Percentiles rank a stretch among this genome's conserved stretches.
Evolutionary conservation across 2,113 vertebrate genomes (phyloP).

Genomic region (Colistium nudipinnis): DNA sequence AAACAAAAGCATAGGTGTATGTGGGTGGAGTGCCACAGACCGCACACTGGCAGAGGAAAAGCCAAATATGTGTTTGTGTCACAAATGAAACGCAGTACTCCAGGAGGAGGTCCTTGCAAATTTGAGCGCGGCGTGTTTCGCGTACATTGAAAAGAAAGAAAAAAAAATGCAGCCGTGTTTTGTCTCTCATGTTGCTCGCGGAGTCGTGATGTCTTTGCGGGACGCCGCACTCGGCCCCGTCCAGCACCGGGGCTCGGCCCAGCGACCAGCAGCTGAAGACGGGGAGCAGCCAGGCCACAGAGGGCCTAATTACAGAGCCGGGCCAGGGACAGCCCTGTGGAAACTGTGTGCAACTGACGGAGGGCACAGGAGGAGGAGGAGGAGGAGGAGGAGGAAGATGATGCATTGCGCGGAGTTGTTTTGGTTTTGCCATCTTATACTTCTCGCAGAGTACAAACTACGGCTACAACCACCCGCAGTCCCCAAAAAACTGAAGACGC

Average conservation of each 20-base stretch:
- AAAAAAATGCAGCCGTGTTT: too few species aligned
- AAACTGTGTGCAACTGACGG: constrained; percentile 70
- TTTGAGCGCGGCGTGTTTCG: constrained; percentile 4
- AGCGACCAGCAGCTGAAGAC: constrained; percentile 44
- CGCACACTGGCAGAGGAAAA: not conserved
- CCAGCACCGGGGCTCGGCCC: constrained; percentile 40
- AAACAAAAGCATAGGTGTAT: too few species aligned
- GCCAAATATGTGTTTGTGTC: constrained; percentile 10
- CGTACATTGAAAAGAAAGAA: constrained; percentile 5
- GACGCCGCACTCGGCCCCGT: constrained; percentile 47
- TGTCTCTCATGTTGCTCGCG: constrained; percentile 33
- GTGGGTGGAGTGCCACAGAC: too few species aligned
- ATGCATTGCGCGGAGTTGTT: constrained; percentile 12
- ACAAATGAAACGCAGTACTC: not conserved
- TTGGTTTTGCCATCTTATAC: constrained; percentile 23
- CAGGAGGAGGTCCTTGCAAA: not conserved
- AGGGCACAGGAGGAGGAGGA: constrained; percentile 29
- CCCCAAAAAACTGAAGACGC: too few species aligned
- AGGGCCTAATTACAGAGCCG: constrained; percentile 70
- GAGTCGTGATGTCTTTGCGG: constrained; percentile 47
- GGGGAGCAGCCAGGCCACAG: constrained; percentile 69
- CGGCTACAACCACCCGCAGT: too few species aligned
- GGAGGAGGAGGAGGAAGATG: constrained; percentile 22
- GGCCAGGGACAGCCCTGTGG: constrained; percentile 67
- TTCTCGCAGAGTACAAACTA: constrained; percentile 10